These are phyloP conservation scores for Sebastes cheni DNA, from an alignment of 2,797 vertebrate genomes.

Conservation along the genomic window DNA sequence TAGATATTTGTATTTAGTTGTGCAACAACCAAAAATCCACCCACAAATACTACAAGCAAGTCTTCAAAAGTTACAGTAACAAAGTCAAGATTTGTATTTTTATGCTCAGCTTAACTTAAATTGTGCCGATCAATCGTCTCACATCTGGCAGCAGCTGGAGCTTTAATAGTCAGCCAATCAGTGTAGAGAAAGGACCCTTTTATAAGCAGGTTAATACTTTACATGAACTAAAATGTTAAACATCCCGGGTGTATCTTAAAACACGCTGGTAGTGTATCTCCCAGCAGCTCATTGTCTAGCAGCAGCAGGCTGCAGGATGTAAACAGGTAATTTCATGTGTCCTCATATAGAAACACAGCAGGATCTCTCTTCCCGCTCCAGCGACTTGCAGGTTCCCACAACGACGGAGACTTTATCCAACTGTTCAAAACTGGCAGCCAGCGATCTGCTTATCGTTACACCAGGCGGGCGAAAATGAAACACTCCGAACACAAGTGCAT, in stretches of 20 bases:
- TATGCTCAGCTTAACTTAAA: not conserved
- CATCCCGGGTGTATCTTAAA: not conserved
- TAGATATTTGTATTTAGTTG: no score
- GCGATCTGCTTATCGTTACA: constrained; percentile 60
- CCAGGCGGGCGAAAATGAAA: constrained; percentile 73
- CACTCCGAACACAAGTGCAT: constrained; percentile 68
- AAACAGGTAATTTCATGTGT: constrained; percentile 60
- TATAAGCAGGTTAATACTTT: not conserved
- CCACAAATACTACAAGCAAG: no score
- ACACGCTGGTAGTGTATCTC: not conserved
- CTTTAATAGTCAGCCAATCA: no score
- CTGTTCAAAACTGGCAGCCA: constrained; percentile 60
- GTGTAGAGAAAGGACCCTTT: no score
- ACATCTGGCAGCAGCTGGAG: not conserved
- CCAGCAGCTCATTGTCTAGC: not conserved
- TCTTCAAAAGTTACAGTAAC: no score
- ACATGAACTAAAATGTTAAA: not conserved
- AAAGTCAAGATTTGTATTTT: no score
- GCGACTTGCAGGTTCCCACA: constrained; percentile 35
- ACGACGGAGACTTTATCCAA: constrained; percentile 52
- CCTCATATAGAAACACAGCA: constrained; percentile 56
- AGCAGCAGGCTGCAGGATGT: constrained; percentile 15
- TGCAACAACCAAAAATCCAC: no score
- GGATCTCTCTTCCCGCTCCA: constrained; percentile 28
- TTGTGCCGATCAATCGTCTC: not conserved